These are phyloP conservation scores for Sakesphorus luctuosus DNA, from an alignment of 2,113 vertebrate genomes.

Conservation along the genomic window DNA sequence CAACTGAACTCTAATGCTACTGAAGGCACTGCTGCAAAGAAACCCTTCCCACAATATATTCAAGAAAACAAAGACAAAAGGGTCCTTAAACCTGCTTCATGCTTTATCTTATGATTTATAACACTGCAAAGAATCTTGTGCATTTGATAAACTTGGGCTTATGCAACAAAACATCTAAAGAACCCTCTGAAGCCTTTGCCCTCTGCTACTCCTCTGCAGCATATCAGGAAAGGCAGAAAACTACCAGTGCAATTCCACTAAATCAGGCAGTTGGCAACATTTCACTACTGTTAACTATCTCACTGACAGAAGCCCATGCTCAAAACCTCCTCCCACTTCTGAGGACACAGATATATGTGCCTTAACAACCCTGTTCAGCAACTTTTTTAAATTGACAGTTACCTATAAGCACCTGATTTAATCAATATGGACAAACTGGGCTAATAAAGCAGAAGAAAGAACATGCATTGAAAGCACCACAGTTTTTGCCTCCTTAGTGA, in stretches of 20 bases:
- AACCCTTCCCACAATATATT: not conserved
- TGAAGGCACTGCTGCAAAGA: not conserved
- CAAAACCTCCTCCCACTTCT: not conserved
- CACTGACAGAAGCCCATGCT: not conserved
- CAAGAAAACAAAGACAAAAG: not conserved
- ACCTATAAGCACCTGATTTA: not conserved
- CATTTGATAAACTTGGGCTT: not conserved
- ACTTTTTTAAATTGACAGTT: not conserved
- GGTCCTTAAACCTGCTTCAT: not conserved
- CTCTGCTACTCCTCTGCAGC: not conserved
- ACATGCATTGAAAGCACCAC: not conserved
- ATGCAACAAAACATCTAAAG: not conserved
- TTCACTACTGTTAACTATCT: not conserved
- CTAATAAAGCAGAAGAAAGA: not conserved
- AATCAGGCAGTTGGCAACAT: not conserved
- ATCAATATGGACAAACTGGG: rapidly evolving
- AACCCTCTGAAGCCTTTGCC: not conserved
- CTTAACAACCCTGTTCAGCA: not conserved
- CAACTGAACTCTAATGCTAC: not conserved
- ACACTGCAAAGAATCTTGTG: not conserved
- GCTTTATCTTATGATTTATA: not conserved
- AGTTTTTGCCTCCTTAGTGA: not conserved
- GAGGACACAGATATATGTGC: rapidly evolving
- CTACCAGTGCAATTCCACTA: not conserved
- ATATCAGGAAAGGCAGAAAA: not conserved